These are phyloP conservation scores for Hipparchia semele DNA, from an alignment of 2,888 invertebrate genomes.

Conservation along the genomic window DNA sequence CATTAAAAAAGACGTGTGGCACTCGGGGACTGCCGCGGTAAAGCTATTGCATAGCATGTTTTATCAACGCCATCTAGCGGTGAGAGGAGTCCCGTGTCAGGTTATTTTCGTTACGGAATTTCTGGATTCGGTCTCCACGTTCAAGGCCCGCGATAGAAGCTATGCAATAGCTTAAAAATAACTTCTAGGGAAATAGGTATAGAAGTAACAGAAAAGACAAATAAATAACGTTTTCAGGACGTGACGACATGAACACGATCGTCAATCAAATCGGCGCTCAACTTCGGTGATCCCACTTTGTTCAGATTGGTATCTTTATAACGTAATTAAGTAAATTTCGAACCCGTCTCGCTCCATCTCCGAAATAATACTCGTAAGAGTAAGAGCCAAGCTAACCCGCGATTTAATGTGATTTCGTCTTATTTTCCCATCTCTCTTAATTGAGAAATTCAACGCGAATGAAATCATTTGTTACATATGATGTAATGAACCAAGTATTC, in stretches of 20 bases:
- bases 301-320: constrained; percentile 70
- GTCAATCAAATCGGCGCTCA: constrained; percentile 49
- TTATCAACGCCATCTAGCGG: too few relatives aligned
- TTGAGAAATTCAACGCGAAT: constrained; percentile 58
- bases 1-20: too few relatives aligned
- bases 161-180: background rate
- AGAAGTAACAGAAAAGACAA: constrained; percentile 12
- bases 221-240: constrained; percentile 33
- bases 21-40: too few relatives aligned
- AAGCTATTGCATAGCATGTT: too few relatives aligned
- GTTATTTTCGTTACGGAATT: too few relatives aligned
- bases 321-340: constrained; percentile 74
- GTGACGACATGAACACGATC: constrained; percentile 51
- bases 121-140: too few relatives aligned
- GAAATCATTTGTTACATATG: constrained; percentile 38
- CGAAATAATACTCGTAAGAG: constrained; percentile 60
- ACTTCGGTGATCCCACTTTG: constrained; percentile 53
- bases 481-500: constrained; percentile 7
- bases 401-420: constrained; percentile 65
- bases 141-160: too few relatives aligned
- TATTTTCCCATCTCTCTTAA: constrained; percentile 62
- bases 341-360: constrained; percentile 63
- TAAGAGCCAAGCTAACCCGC: constrained; percentile 64
- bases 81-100: too few relatives aligned
- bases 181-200: background rate